Evolutionary conservation across 2,113 vertebrate genomes (phyloP).

Genomic region (Azemiops feae): DNA sequence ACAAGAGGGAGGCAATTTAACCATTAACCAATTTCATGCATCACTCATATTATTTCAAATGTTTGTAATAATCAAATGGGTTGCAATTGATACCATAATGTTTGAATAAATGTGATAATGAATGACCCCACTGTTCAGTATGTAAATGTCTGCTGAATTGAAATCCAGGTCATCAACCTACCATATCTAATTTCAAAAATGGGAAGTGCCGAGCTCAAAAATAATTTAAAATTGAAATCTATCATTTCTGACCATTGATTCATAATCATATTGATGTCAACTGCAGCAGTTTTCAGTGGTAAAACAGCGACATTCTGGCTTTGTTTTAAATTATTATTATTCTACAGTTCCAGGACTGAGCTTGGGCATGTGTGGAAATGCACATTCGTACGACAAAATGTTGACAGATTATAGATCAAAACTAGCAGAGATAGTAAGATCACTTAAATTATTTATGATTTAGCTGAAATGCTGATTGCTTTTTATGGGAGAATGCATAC

Average conservation of each 20-base stretch:
- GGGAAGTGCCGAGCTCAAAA: not conserved
- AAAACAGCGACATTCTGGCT: not conserved
- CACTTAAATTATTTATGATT: not conserved
- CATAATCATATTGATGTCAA: not conserved
- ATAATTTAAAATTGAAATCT: not conserved
- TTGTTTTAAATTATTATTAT: not conserved
- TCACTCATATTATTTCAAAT: constrained; percentile 24
- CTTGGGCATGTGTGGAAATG: not conserved
- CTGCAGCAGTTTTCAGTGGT: not conserved
- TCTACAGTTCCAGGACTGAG: not conserved
- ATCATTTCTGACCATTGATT: not conserved
- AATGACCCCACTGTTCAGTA: not conserved
- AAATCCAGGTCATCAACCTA: constrained; percentile 19
- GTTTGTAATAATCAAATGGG: constrained; percentile 15
- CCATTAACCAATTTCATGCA: constrained; percentile 26
- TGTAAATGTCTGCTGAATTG: constrained; percentile 3
- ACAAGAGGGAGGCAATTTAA: constrained; percentile 2
- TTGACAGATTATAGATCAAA: not conserved
- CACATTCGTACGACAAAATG: not conserved
- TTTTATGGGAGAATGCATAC: not conserved
- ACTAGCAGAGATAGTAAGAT: too few species aligned
- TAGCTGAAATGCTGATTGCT: not conserved
- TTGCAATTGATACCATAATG: constrained; percentile 9
- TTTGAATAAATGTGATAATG: constrained; percentile 25
- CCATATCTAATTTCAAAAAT: not conserved